phyloP scores from a whole-genome alignment of 2,888 invertebrate species.

The Timema podura region DNA sequence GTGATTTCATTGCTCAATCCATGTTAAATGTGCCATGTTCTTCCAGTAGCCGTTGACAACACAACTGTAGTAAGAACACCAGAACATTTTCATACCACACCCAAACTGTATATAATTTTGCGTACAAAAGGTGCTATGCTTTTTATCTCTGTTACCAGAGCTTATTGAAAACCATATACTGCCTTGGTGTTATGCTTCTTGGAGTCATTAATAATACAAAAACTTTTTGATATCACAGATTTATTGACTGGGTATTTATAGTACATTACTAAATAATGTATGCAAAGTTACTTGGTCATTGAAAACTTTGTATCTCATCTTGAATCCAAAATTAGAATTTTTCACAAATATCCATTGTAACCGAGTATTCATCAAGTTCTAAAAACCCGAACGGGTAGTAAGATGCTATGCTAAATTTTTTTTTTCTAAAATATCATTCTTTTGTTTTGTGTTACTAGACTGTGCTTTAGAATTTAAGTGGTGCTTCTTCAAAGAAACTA shows the following conservation, averaged over 20 bases:
- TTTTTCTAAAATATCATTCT: neutral
- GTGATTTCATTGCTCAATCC: neutral
- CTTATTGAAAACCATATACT: neutral
- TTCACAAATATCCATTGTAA: neutral
- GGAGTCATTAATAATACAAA: neutral
- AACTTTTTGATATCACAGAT: neutral
- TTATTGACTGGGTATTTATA: neutral
- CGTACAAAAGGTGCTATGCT: neutral
- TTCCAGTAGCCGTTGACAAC: neutral
- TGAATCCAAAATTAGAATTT: neutral
- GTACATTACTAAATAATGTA: neutral
- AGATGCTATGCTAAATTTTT: too few relatives aligned
- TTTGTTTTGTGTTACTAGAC: neutral
- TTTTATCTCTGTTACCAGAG: neutral
- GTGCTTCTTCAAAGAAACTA: neutral
- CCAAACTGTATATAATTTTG: neutral
- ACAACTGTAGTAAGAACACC: neutral
- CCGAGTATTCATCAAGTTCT: neutral
- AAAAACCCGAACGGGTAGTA: too few relatives aligned
- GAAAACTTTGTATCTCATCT: neutral
- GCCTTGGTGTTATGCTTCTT: neutral
- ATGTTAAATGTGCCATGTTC: neutral
- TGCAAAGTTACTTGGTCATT: neutral
- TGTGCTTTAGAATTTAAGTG: neutral
- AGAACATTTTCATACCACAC: conserved; percentile 2